Evolutionary conservation across 2,888 invertebrate genomes (phyloP).

Genomic region (Aproaerema taeniolella): DNA sequence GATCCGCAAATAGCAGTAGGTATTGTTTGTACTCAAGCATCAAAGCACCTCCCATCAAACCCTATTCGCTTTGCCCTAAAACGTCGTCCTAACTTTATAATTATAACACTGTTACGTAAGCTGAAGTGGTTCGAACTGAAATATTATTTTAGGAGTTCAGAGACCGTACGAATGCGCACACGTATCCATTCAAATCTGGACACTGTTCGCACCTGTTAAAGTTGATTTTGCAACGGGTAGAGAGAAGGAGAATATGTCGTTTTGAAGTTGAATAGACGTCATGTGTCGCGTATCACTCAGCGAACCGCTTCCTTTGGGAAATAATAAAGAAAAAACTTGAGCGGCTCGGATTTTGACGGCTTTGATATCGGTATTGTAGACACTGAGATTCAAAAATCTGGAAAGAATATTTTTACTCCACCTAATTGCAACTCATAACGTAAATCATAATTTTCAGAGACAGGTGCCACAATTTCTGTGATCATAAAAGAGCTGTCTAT

Average conservation of each 20-base stretch:
- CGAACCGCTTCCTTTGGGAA: constrained; percentile 69
- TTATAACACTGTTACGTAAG: constrained; percentile 71
- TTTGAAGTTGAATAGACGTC: constrained; percentile 39
- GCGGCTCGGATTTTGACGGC: constrained; percentile 30
- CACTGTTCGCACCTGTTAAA: constrained; percentile 40
- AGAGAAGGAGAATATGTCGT: constrained; percentile 38
- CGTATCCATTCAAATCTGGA: constrained; percentile 35
- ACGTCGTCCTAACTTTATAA: constrained; percentile 62
- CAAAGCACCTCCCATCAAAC: constrained; percentile 19
- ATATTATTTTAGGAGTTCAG: constrained; percentile 75
- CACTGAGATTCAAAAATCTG: constrained; percentile 2
- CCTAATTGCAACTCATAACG: too few species aligned
- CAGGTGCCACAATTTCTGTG: too few species aligned
- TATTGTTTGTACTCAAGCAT: too few species aligned
- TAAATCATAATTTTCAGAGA: too few species aligned
- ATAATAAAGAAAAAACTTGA: constrained; percentile 50
- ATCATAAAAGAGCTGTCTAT: too few species aligned
- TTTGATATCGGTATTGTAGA: constrained; percentile 21
- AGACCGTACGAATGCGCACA: constrained; percentile 44
- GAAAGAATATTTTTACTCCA: too few species aligned
- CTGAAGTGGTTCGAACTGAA: constrained; percentile 67
- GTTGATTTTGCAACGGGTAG: constrained; percentile 44
- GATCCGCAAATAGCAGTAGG: too few species aligned
- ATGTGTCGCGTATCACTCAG: constrained; percentile 75
- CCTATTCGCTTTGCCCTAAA: constrained; percentile 47